Evolutionary conservation across 2,888 invertebrate species (phyloP), one percentile per base, ranked within the genome.

Genomic region (Dryobotodes eremita): DNA sequence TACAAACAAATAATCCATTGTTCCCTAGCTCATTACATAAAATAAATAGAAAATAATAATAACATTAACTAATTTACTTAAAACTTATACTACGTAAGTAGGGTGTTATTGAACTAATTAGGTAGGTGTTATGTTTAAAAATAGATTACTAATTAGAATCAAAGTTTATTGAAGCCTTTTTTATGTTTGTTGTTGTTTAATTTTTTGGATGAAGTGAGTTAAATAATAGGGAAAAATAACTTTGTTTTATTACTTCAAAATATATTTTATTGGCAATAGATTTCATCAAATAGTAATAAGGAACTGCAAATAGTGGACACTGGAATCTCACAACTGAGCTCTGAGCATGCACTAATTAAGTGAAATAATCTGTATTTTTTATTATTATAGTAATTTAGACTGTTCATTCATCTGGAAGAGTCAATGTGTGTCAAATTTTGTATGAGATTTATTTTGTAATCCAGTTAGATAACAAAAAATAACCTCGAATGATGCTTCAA

Each of bases 1-100:
- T 79, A 31, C 10, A 48, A n/a, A n/a, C n/a, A n/a, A n/a, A n/a
- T n/a, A n/a, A n/a, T 26, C 4, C 26, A 78, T 84, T 84, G 57
- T 79, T 53, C 55, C 26, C 15, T 42, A 57, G 1, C 53, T 46
- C 36, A 65, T 61, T 71, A 48, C 1, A 46, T 71, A 36, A 7
- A 31, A 13, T 11, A 59, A 80, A 71, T 17, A 64, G n/a, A 13
- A 20, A n/a, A n/a, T 23, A n/a, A 20, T 36, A 3, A 20, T 6
- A 42, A 53, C 3, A 23, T 13, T n/a, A 46, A 55, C 55, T 42
- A 13, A 10, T 66, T 78, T 57, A 71, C 36, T 53, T 42, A 8
- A 15, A 59, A n/a, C 23, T 50, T n/a, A 31, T 2, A 53, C 13
- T n/a, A 15, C 5, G 4, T 5, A 23, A 31, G 11, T 26, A 57